These are phyloP conservation scores for Athalia circularis DNA, from an alignment of 2,888 invertebrate species.

Conservation along the genomic window DNA sequence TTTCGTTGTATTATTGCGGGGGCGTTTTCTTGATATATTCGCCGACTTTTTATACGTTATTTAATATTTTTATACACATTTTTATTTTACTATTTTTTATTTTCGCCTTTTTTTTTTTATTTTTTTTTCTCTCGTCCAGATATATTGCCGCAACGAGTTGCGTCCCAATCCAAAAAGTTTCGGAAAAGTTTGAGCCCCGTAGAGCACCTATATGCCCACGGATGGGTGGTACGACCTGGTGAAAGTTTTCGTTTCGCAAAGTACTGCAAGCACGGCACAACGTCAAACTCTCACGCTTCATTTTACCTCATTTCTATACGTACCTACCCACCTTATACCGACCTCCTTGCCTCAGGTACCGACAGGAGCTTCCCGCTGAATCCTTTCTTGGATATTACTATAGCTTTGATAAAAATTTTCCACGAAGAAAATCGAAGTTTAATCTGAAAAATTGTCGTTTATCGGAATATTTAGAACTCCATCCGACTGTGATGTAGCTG, in stretches of 20 bases:
- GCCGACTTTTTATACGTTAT: neutral
- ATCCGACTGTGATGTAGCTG: too few relatives aligned
- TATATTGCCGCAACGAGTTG: conserved; percentile 19
- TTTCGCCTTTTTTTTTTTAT: neutral
- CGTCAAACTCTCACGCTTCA: conserved; percentile 7
- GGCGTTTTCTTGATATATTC: conserved; percentile 32
- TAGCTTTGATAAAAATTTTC: too few relatives aligned
- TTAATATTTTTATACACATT: too few relatives aligned
- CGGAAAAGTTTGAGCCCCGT: neutral
- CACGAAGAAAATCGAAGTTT: too few relatives aligned
- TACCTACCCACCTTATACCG: neutral
- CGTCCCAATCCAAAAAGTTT: conserved; percentile 1
- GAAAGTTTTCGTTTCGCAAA: conserved; percentile 1
- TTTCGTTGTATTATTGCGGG: conserved; percentile 44
- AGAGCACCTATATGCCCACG: too few relatives aligned
- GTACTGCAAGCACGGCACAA: neutral
- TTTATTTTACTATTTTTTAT: neutral
- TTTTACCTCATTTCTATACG: conserved; percentile 12
- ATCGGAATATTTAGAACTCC: too few relatives aligned
- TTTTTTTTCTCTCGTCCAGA: neutral
- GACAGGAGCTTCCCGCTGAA: too few relatives aligned
- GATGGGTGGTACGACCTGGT: neutral
- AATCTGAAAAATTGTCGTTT: too few relatives aligned
- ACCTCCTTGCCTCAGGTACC: too few relatives aligned
- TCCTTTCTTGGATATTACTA: too few relatives aligned